These are phyloP conservation scores for Tethya wilhelma DNA, from an alignment of 37 sponge, comb jelly and placozoan species.

Conservation along the genomic window DNA sequence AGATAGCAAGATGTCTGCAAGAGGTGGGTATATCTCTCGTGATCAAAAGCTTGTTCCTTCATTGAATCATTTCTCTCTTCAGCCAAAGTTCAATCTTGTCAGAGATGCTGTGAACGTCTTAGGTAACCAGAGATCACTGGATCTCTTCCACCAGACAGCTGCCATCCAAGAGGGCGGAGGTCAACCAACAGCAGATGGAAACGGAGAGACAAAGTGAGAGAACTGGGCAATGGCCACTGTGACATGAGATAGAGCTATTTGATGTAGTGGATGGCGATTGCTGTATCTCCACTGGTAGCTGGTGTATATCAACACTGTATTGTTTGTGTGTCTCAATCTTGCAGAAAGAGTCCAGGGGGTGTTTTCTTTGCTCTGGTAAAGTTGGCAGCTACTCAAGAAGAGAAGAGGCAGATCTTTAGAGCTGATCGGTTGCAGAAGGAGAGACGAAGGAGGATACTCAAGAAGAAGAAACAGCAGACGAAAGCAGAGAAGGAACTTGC, in stretches of 20 bases:
- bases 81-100: not conserved
- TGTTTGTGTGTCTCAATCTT: not conserved
- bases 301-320: not conserved
- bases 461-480: slow-evolving; percentile 12
- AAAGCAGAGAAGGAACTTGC: not conserved
- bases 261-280: not conserved
- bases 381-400: slow-evolving; percentile 10
- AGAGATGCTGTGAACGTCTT: not conserved
- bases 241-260: too few species aligned
- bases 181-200: too few species aligned
- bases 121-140: not conserved
- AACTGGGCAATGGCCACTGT: too few species aligned
- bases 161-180: slow-evolving; percentile 65
- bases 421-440: not conserved
- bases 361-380: slow-evolving; percentile 61
- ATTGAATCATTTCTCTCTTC: not conserved
- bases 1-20: slow-evolving; percentile 48
- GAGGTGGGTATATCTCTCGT: slow-evolving; percentile 40
- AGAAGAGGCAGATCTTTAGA: slow-evolving; percentile 43
- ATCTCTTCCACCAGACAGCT: slow-evolving; percentile 39
- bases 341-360: slow-evolving; percentile 54
- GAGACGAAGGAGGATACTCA: too few species aligned
- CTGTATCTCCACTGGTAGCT: not conserved
- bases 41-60: too few species aligned
- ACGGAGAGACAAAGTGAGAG: too few species aligned